Base-by-base conservation (phyloP, 2,797 vertebrate species). In the Melopsittacus undulatus region DNA sequence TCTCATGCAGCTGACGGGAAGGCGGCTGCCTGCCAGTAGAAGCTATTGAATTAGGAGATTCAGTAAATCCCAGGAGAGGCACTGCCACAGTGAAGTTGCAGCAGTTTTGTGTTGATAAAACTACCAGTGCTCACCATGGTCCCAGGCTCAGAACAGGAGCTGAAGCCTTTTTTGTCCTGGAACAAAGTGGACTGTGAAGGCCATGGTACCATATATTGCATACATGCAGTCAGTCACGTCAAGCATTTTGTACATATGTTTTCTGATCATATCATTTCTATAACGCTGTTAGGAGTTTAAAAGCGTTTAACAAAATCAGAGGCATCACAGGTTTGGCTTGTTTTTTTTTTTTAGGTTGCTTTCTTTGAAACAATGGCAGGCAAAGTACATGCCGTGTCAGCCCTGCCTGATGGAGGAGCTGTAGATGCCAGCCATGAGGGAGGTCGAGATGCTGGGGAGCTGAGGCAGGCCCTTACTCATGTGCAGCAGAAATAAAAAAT, bases 51-150 rank as follows among this genome's bases (percentile, higher is more conserved):
- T 91, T 43, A 62, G 83, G 77, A 91, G 90, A 82, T 74, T 52
- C 40, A 19, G 64, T 81, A 57, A 87, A 24, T 93, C 96, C 89
- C 93, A 5, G 72, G 78, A 67, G 92, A 87, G 75, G 23, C 3
- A 18, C 72, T 87, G 72, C 91, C 27, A 36, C 73, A 5, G 75
- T 18, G 66, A 81, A 91, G 66, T 83, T 94, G 87, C 89, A 91
- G 90, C 93, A 90, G 92, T 82, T 97, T 62, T 80, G 69, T 3
- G 8, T 69, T 87, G 93, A 95, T 95, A 95, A 95, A 95, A 51
- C 75, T 10, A 56, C 51, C 63, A 61, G 64, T 3, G 3, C 78
- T 87, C 34, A 11, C 64, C 23, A 1, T 11, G 84, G 22, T 89
- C 81, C 34, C 92, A 57, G 57, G 62, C 45, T 87, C 68, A 52